Evolutionary conservation across 2,797 vertebrate genomes (phyloP).

Genomic region (Labeo calbasu): DNA sequence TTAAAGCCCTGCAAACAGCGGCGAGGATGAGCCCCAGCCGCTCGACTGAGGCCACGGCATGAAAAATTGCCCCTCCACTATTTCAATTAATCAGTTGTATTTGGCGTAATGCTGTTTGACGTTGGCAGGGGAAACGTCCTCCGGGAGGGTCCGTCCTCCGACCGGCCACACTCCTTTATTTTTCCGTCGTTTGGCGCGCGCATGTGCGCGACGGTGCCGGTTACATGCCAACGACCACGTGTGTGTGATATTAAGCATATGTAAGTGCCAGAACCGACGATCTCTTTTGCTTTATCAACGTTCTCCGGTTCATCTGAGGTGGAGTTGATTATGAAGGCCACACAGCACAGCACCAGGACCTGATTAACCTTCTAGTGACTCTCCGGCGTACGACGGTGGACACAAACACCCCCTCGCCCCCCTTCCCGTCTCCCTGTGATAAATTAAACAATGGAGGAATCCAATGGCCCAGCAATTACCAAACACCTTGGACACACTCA

Average conservation of each 20-base stretch:
- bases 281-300: constrained; percentile 46
- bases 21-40: constrained; percentile 77
- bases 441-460: constrained; percentile 99
- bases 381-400: constrained; percentile 81
- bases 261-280: constrained; percentile 14
- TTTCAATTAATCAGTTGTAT: constrained; percentile 87
- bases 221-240: constrained; percentile 64
- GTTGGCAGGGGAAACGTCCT: constrained; percentile 82
- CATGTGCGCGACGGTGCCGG: constrained; percentile 75
- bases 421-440: constrained; percentile 96
- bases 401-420: constrained; percentile 88
- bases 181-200: constrained; percentile 70
- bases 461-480: constrained; percentile 99
- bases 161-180: constrained; percentile 80
- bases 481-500: constrained; percentile 96
- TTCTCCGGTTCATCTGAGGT: constrained; percentile 46
- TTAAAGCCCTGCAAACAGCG: constrained; percentile 80
- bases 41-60: constrained; percentile 77
- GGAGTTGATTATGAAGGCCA: constrained; percentile 82
- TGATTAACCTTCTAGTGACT: constrained; percentile 99
- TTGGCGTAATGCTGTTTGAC: constrained; percentile 87
- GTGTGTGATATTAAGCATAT: constrained; percentile 43
- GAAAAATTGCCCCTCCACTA: constrained; percentile 82
- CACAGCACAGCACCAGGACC: constrained; percentile 87
- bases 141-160: constrained; percentile 83